A percentile compares a stretch with the other conserved stretches of the same genome.
phyloP scores from a whole-genome alignment of 2,113 vertebrate genomes.

The Hipposideros armiger region DNA sequence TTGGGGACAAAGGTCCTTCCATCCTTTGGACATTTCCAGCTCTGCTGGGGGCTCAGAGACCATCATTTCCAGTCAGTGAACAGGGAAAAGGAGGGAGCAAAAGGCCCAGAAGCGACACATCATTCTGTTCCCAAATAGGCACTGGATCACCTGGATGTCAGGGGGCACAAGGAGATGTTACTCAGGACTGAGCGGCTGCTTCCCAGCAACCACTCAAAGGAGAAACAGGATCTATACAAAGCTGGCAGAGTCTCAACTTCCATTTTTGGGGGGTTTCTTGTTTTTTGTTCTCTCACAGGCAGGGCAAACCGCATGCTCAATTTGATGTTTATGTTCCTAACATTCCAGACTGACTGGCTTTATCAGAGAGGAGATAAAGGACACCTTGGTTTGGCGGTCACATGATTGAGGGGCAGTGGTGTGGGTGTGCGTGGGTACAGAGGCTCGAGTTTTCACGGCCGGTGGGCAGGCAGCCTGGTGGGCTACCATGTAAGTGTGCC shows the following conservation, averaged over 20 bases:
- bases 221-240: not conserved
- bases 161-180: not conserved
- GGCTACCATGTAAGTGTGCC: not conserved
- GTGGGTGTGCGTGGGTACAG: no score
- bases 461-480: not conserved
- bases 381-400: not conserved
- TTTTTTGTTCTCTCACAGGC: not conserved
- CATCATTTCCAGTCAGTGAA: not conserved
- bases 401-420: not conserved
- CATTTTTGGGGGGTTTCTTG: not conserved
- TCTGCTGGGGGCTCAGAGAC: not conserved
- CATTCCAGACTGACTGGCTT: not conserved
- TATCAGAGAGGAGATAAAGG: not conserved
- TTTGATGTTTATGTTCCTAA: not conserved
- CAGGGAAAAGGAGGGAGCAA: not conserved
- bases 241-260: not conserved
- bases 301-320: not conserved
- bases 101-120: not conserved
- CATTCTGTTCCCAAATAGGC: not conserved
- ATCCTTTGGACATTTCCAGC: not conserved
- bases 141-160: not conserved
- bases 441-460: fast-evolving
- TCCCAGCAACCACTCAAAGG: not conserved
- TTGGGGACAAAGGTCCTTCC: not conserved
- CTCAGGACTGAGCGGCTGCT: no score